Conservation (phyloP, 1,140 invertebrate genomes). For the Trichonephila inaurata region DNA sequence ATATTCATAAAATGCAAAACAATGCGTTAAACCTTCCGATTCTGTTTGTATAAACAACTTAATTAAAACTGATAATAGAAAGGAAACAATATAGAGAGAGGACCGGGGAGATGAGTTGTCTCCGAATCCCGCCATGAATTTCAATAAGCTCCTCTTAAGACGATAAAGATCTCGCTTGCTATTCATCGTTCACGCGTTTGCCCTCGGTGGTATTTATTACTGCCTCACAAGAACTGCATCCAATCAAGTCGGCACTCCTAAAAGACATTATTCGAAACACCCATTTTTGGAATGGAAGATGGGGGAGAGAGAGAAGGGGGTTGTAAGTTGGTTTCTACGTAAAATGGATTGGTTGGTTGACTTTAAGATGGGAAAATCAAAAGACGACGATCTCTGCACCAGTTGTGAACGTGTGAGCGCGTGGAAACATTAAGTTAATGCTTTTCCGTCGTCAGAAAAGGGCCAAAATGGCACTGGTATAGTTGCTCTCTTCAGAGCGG, state of each 20-base stretch:
- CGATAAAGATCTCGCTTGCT: background rate
- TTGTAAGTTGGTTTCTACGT: background rate
- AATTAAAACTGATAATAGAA: background rate
- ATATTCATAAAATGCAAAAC: background rate
- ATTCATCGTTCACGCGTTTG: background rate
- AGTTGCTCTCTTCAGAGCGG: background rate
- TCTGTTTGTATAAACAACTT: background rate
- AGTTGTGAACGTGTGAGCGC: background rate
- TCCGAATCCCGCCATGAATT: background rate
- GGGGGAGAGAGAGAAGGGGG: background rate
- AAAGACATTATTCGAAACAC: constrained; percentile 27
- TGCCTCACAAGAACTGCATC: background rate
- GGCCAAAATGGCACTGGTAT: background rate
- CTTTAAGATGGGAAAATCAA: constrained; percentile 10
- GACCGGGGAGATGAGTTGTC: background rate
- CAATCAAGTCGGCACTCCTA: background rate
- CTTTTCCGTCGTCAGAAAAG: background rate
- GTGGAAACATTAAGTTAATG: constrained; percentile 11
- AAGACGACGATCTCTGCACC: background rate
- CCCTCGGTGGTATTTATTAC: background rate
- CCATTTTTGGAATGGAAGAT: constrained; percentile 15
- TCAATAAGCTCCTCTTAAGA: background rate
- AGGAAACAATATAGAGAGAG: background rate
- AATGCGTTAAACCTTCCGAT: background rate
- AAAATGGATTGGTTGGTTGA: too few species aligned